phyloP scores from a whole-genome alignment of 2,888 invertebrate species.

The Spisula solida region DNA sequence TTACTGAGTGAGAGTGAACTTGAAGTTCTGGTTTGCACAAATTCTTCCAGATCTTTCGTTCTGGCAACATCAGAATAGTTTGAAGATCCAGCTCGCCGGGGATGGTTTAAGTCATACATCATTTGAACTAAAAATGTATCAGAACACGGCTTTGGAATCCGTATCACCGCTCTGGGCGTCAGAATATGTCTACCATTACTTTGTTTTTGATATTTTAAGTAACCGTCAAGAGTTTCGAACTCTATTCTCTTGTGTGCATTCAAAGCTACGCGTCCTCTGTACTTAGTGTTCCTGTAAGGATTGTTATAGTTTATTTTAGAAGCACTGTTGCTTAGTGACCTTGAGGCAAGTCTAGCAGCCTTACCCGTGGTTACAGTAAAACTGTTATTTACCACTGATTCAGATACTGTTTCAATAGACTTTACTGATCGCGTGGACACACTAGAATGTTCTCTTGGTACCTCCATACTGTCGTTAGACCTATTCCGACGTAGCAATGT shows the following conservation, averaged over 20 bases:
- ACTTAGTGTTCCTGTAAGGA: slow-evolving; percentile 77
- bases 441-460: slow-evolving; percentile 61
- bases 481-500: slow-evolving; percentile 56
- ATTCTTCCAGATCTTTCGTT: slow-evolving; percentile 76
- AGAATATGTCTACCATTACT: slow-evolving; percentile 67
- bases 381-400: slow-evolving; percentile 65
- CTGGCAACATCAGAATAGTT: slow-evolving; percentile 77
- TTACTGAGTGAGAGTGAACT: slow-evolving; percentile 71
- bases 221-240: slow-evolving; percentile 74
- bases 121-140: slow-evolving; percentile 80
- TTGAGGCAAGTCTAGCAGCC: slow-evolving; percentile 47
- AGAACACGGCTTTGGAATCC: slow-evolving; percentile 79
- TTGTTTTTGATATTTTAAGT: slow-evolving; percentile 75
- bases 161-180: slow-evolving; percentile 68
- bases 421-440: slow-evolving; percentile 52
- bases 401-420: slow-evolving; percentile 60
- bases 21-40: slow-evolving; percentile 71
- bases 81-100: slow-evolving; percentile 58
- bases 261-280: slow-evolving; percentile 71
- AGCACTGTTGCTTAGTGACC: slow-evolving; percentile 38
- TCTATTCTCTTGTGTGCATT: slow-evolving; percentile 66
- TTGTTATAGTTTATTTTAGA: slow-evolving; percentile 75
- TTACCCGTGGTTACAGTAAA: slow-evolving; percentile 61
- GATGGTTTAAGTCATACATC: slow-evolving; percentile 78
- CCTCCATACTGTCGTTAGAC: slow-evolving; percentile 41